Percentiles rank a stretch among this genome's conserved stretches.
Conservation (phyloP, 2,888 invertebrate genomes). For the Halocaridina rubra region DNA sequence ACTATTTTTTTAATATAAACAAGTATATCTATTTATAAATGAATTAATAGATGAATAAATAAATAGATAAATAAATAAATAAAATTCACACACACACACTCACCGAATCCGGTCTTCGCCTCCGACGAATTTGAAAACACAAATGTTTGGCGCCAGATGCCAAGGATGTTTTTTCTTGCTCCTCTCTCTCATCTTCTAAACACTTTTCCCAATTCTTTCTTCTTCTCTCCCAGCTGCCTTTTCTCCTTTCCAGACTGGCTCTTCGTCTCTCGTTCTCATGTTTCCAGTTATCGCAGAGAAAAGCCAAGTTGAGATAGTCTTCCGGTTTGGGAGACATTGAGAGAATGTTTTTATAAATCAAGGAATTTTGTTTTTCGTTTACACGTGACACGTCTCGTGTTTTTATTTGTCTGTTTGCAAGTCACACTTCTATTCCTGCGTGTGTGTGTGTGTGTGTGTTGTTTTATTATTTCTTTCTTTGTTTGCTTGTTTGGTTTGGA, state of each 20-base stretch:
- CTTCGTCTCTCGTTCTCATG: constrained; percentile 3
- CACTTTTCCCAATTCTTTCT: constrained; percentile 3
- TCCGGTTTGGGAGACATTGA: not conserved
- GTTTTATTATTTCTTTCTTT: too few relatives aligned
- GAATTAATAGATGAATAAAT: too few relatives aligned
- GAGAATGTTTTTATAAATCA: constrained; percentile 14
- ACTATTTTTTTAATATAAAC: too few relatives aligned
- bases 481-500: too few relatives aligned
- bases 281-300: constrained; percentile 6
- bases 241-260: constrained; percentile 23
- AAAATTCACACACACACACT: not conserved
- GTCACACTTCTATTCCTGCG: too few relatives aligned
- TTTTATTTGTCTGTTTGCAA: too few relatives aligned
- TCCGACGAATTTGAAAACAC: not conserved
- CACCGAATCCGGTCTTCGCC: constrained; percentile 10
- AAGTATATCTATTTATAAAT: too few relatives aligned
- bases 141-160: not conserved
- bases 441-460: too few relatives aligned
- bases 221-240: constrained; percentile 18
- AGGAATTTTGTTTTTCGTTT: too few relatives aligned
- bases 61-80: too few relatives aligned
- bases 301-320: not conserved
- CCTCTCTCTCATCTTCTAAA: not conserved
- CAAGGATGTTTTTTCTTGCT: not conserved
- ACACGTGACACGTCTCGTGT: too few relatives aligned